Evolutionary conservation across 2,113 vertebrate genomes (phyloP).

Genomic region (Oreochromis niloticus): DNA sequence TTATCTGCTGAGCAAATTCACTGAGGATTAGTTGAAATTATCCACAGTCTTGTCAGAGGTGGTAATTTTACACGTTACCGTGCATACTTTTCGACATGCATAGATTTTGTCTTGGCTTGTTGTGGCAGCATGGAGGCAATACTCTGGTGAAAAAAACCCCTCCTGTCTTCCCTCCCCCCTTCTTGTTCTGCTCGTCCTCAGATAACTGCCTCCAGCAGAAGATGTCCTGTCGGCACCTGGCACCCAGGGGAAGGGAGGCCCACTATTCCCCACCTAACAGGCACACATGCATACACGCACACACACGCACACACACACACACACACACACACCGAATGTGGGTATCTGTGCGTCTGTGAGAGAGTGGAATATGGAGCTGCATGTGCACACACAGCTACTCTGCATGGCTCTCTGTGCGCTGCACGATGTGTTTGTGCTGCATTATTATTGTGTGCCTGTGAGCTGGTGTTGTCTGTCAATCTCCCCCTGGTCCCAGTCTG

Average conservation of each 20-base stretch:
- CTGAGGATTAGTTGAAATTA: not conserved
- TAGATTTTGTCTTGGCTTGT: constrained; percentile 38
- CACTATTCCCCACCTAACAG: constrained; percentile 35
- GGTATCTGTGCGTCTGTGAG: constrained; percentile 18
- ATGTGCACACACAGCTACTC: not conserved
- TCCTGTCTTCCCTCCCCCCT: not conserved
- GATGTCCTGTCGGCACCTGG: constrained; percentile 67
- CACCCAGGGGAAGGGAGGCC: constrained; percentile 53
- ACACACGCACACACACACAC: not conserved
- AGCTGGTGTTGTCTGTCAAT: constrained; percentile 61
- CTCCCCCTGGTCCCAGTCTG: constrained; percentile 57
- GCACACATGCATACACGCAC: not conserved
- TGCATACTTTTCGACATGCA: not conserved
- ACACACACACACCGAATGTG: not conserved
- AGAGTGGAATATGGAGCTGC: constrained; percentile 8
- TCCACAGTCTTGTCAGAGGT: not conserved
- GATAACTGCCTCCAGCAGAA: constrained; percentile 68
- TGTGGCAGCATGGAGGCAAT: constrained; percentile 39
- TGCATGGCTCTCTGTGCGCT: not conserved
- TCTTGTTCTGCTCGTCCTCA: constrained; percentile 51
- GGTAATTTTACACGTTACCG: not conserved
- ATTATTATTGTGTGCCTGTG: constrained; percentile 59
- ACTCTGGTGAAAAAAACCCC: not conserved
- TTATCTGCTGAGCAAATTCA: not conserved
- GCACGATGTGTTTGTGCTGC: constrained; percentile 7